Base-by-base conservation (phyloP, 2,113 vertebrate species). In the Phocoena sinus region DNA sequence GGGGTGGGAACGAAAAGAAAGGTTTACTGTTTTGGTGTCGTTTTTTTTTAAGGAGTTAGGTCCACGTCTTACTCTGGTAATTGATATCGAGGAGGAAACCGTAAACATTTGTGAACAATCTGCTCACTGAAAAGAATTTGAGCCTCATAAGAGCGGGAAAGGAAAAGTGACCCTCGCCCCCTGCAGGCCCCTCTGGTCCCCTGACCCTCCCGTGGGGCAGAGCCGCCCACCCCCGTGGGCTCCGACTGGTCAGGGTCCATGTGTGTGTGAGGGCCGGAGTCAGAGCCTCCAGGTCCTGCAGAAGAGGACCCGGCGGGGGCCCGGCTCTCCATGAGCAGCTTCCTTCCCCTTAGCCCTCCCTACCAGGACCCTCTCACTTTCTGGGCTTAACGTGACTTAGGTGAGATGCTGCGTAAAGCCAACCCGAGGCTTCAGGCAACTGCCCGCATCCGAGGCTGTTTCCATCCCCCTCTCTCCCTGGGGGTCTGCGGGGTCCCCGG, bases 351-450 rank as follows among this genome's bases (percentile, higher is more conserved):
- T 9, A 0, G 23, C 63, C 47, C 31, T 18, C 25, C 47, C 0
- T 0, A 11, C 47, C 60, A 13, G 76, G 76, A 79, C 31, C 10
- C 31, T 1, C 44, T 53, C 3, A 1, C 47, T 13, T 13, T 79
- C 5, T 20, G 3, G 47, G 47, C 47, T 53, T 12, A 9, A 3
- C 28, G 5, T n/a, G 47, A 6, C 31, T 0, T 50, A 17, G 2
- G 17, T 77, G 74, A 53, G 73, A 21, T 0, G 0, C 41, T 2
- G 1, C 8, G 0, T 4, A 4, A 26, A 31, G 41, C 41, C 0
- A 2, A 10, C 73, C 14, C 8, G 0, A 31, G 15, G 73, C 26
- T 47, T 36, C 73, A 50, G 74, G 47, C 5, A 2, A 18, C 74
- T n/a, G 47, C 74, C 20, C 2, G 5, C 17, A 6, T 18, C 33